Percentiles rank a stretch among this genome's conserved stretches.
Conservation (phyloP, 2,888 invertebrate species). For the Odontocerum albicorne region DNA sequence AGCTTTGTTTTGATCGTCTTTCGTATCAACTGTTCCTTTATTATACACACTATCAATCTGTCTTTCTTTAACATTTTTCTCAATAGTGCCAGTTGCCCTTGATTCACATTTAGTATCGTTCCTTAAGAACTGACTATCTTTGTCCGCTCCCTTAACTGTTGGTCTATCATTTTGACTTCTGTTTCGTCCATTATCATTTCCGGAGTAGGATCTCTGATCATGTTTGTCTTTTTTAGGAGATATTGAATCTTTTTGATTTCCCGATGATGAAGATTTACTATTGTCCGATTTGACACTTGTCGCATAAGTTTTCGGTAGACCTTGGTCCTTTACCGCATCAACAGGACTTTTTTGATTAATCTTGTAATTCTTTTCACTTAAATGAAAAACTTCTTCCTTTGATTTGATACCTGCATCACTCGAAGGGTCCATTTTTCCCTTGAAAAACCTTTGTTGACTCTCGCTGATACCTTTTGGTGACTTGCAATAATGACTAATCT, state of each 20-base stretch:
- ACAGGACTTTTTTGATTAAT: too few relatives aligned
- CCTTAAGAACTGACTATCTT: too few relatives aligned
- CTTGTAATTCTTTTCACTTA: too few relatives aligned
- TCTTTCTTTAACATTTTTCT: not conserved
- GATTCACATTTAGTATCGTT: not conserved
- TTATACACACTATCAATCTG: not conserved
- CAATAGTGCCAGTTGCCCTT: not conserved
- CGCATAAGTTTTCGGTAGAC: slow-evolving; percentile 16
- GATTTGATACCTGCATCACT: too few relatives aligned
- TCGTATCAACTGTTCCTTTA: too few relatives aligned
- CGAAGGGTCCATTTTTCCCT: slow-evolving; percentile 23
- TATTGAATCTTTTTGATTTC: not conserved
- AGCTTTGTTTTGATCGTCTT: too few relatives aligned
- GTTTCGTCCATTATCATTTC: not conserved
- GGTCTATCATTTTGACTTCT: too few relatives aligned
- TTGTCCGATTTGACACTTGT: slow-evolving; percentile 18
- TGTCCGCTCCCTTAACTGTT: too few relatives aligned
- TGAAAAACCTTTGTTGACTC: slow-evolving; percentile 27
- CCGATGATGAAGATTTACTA: not conserved
- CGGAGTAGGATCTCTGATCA: not conserved
- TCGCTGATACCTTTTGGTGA: slow-evolving; percentile 25
- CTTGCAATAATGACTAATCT: slow-evolving; percentile 16
- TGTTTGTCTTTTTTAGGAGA: not conserved
- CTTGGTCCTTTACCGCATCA: slow-evolving; percentile 9
- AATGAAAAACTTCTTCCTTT: too few relatives aligned